phyloP scores from a whole-genome alignment of 2,888 invertebrate genomes.

The Cheilosia scutellata region DNA sequence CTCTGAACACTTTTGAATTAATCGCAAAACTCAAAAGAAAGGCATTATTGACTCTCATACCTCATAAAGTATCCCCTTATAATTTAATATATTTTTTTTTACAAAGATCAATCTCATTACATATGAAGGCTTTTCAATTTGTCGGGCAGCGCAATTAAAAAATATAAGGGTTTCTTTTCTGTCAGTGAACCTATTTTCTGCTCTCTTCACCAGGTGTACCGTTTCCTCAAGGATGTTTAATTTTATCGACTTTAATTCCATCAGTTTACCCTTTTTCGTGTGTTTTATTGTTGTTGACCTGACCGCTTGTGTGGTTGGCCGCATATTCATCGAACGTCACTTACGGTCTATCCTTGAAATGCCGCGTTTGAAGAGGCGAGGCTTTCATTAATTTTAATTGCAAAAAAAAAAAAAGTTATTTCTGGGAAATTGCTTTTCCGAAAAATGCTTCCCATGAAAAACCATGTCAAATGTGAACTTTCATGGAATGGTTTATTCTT shows the following conservation, averaged over 20 bases:
- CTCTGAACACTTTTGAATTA: no score
- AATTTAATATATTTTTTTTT: not conserved
- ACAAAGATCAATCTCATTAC: conserved; percentile 49
- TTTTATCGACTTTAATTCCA: no score
- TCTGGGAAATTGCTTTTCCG: conserved; percentile 1
- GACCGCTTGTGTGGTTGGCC: conserved; percentile 2
- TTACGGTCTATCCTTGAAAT: conserved; percentile 5
- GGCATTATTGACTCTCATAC: no score
- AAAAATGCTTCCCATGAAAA: no score
- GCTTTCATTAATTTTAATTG: conserved; percentile 38
- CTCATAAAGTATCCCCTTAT: not conserved
- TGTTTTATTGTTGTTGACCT: not conserved
- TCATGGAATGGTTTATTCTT: no score
- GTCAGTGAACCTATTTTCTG: no score
- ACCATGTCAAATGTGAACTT: no score
- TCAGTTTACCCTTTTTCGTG: no score
- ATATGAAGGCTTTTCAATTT: conserved; percentile 29
- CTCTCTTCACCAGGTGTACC: no score
- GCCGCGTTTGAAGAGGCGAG: conserved; percentile 14
- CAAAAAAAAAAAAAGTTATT: not conserved
- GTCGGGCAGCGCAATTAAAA: not conserved
- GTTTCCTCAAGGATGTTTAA: no score
- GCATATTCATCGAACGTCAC: conserved; percentile 18
- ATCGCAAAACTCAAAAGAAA: no score
- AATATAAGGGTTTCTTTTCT: not conserved